phyloP scores from a whole-genome alignment of 2,797 vertebrate species.

The Myotis planiceps region DNA sequence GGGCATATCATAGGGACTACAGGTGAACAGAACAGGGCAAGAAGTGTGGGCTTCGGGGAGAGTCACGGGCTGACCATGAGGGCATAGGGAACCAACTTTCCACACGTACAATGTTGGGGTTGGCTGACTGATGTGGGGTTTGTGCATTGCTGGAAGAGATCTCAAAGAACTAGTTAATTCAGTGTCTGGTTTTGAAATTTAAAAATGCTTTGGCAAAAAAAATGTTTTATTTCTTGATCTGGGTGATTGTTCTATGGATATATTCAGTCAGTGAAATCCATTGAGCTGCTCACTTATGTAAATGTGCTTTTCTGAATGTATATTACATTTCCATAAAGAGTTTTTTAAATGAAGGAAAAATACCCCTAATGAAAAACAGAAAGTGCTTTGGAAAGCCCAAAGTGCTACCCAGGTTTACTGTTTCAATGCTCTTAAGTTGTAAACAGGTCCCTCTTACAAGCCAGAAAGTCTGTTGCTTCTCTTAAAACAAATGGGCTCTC shows the following conservation, averaged over 20 bases:
- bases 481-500: background rate
- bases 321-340: background rate
- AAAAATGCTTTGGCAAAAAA: background rate
- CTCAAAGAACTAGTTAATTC: background rate
- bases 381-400: background rate
- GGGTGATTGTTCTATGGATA: background rate
- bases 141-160: background rate
- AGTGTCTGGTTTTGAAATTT: background rate
- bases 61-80: rapidly evolving
- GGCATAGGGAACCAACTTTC: background rate
- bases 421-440: background rate
- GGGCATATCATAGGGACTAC: background rate
- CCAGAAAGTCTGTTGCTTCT: background rate
- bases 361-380: background rate
- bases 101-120: rapidly evolving
- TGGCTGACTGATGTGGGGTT: background rate
- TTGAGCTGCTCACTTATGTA: background rate
- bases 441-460: background rate
- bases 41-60: background rate
- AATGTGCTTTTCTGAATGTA: background rate
- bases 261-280: background rate
- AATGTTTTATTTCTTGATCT: background rate
- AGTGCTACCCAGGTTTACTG: background rate
- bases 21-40: background rate
- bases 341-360: constrained; percentile 33